These are phyloP conservation scores for Craseonycteris thonglongyai DNA, from an alignment of 2,113 vertebrate genomes.

Conservation along the genomic window DNA sequence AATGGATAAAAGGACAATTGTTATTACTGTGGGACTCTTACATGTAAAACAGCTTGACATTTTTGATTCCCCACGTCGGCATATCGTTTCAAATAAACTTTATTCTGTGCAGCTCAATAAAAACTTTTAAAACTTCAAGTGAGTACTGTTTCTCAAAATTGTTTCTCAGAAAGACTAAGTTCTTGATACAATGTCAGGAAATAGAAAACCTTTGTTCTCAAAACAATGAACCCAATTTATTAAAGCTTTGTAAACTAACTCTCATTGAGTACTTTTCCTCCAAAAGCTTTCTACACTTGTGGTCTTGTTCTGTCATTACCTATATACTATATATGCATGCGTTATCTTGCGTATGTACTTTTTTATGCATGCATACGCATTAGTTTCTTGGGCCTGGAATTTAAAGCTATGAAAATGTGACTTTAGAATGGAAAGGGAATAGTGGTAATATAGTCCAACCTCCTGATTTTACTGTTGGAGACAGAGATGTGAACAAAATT, in stretches of 20 bases:
- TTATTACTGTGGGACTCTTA: slow-evolving; percentile 40
- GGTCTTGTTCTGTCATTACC: not conserved
- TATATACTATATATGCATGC: too few species aligned
- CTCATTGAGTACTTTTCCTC: not conserved
- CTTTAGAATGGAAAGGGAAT: not conserved
- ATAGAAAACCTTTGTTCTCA: slow-evolving; percentile 1
- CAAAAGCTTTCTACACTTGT: not conserved
- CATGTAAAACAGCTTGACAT: slow-evolving; percentile 52
- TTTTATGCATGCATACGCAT: not conserved
- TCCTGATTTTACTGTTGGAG: not conserved
- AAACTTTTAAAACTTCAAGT: slow-evolving; percentile 45
- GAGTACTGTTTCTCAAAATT: not conserved
- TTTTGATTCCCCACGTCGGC: slow-evolving; percentile 40
- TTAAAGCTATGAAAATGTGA: not conserved
- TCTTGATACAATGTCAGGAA: not conserved
- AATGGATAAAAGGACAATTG: slow-evolving; percentile 50
- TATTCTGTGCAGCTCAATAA: slow-evolving; percentile 36
- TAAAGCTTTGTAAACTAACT: not conserved
- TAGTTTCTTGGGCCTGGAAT: not conserved
- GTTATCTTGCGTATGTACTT: not conserved
- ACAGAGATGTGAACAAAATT: not conserved
- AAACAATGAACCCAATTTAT: not conserved
- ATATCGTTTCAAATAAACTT: slow-evolving; percentile 33
- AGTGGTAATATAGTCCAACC: not conserved
- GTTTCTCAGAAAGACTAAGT: not conserved